Percentiles rank a stretch among this genome's conserved stretches.
These are phyloP conservation scores for Galbula dea DNA, from an alignment of 2,113 vertebrate genomes.

Conservation along the genomic window DNA sequence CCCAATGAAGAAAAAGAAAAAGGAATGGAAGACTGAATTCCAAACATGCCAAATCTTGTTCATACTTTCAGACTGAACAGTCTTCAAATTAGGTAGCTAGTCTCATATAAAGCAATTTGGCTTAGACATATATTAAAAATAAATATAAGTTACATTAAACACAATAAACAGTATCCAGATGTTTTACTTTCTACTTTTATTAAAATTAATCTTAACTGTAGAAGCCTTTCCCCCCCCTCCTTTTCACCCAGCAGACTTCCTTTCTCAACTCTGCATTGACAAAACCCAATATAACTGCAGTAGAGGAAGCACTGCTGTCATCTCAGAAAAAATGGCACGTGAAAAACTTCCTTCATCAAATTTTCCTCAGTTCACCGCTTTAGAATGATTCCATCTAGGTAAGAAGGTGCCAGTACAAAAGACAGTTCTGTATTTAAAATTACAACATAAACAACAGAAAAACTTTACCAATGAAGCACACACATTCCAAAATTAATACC, in stretches of 20 bases:
- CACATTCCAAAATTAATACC: neutral
- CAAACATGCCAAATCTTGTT: slow-evolving; percentile 64
- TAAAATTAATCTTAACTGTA: neutral
- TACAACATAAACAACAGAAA: neutral
- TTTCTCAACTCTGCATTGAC: neutral
- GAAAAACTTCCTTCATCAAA: neutral
- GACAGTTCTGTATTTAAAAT: neutral
- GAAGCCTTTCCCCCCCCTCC: neutral
- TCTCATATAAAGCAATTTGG: neutral
- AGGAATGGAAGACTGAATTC: slow-evolving; percentile 42
- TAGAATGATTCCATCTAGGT: neutral
- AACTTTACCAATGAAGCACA: neutral
- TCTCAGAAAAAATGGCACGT: neutral
- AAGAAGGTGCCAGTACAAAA: neutral
- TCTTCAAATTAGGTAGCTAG: slow-evolving; percentile 29
- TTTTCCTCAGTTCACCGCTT: neutral
- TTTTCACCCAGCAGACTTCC: neutral
- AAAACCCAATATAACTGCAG: neutral
- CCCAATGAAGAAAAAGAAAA: neutral
- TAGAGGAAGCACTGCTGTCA: neutral
- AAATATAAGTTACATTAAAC: neutral
- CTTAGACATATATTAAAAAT: neutral
- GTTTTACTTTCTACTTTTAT: neutral
- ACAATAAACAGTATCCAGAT: neutral
- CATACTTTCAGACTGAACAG: neutral